Conservation (phyloP, 1,140 invertebrate species). For the Teleopsis dalmanni region DNA sequence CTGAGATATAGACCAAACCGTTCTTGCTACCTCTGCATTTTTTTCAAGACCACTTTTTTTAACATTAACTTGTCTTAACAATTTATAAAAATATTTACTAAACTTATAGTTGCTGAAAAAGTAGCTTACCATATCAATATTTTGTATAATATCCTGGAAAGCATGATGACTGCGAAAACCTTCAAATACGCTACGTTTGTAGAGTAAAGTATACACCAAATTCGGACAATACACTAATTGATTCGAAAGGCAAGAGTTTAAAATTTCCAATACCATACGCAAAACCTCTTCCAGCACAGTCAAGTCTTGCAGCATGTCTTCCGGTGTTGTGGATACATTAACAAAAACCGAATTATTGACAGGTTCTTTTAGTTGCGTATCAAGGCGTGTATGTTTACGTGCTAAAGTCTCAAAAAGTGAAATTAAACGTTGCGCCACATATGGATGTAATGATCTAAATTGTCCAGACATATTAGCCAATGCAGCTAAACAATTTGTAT, state of each 20-base stretch:
- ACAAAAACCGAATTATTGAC: conserved; percentile 35
- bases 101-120: conserved; percentile 43
- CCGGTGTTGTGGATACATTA: conserved; percentile 35
- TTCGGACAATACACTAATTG: conserved; percentile 88
- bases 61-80: background rate
- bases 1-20: no score
- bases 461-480: conserved; percentile 96
- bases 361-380: conserved; percentile 43
- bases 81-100: background rate
- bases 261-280: conserved; percentile 90
- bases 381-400: conserved; percentile 63
- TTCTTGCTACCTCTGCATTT: background rate
- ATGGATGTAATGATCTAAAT: conserved; percentile 88
- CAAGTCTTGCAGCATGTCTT: conserved; percentile 72
- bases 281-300: conserved; percentile 95
- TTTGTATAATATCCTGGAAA: conserved; percentile 93
- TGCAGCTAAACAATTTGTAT: conserved; percentile 94
- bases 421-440: conserved; percentile 89
- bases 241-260: conserved; percentile 86
- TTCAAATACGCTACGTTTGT: conserved; percentile 87
- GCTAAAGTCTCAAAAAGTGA: conserved; percentile 82
- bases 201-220: conserved; percentile 91
- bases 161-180: conserved; percentile 77
- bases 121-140: conserved; percentile 80
- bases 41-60: background rate